These are phyloP conservation scores for Zoanthus sansibaricus DNA, from an alignment of 92 coral and sea anemone genomes.

Conservation along the genomic window DNA sequence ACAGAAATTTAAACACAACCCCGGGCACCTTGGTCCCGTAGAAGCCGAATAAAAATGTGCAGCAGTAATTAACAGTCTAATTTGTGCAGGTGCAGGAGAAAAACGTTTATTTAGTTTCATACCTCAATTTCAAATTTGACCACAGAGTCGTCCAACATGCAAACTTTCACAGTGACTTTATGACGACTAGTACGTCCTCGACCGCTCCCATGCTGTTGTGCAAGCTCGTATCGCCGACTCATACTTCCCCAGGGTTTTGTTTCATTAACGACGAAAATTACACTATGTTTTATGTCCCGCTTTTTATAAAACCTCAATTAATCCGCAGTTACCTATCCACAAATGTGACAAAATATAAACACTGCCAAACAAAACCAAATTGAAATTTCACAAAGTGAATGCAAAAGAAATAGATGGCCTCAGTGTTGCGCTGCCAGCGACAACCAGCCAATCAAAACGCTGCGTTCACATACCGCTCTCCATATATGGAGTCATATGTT, in stretches of 20 bases:
- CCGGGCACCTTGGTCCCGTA: neutral
- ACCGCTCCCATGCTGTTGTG: conserved; percentile 78
- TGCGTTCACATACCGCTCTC: conserved; percentile 16
- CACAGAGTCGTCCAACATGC: conserved; percentile 97
- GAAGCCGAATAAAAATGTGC: conserved; percentile 30
- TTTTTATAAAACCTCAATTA: neutral
- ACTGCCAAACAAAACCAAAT: conserved; percentile 42
- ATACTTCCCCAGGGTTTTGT: conserved; percentile 41
- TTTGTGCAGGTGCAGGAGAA: conserved; percentile 9
- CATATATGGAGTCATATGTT: conserved; percentile 38
- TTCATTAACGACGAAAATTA: conserved; percentile 14
- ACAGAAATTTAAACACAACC: neutral
- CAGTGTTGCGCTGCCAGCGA: conserved; percentile 25
- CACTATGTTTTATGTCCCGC: neutral
- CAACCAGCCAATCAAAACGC: conserved; percentile 39
- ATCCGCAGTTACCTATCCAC: conserved; percentile 45
- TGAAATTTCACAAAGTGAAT: conserved; percentile 31
- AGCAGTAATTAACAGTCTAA: conserved; percentile 33
- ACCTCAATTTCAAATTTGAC: conserved; percentile 99
- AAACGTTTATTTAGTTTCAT: conserved; percentile 29
- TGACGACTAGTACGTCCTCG: conserved; percentile 76
- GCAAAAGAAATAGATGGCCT: conserved; percentile 32
- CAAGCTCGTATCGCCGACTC: conserved; percentile 87
- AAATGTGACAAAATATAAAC: conserved; percentile 35
- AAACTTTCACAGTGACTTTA: conserved; percentile 88